Percentiles rank a stretch among this genome's conserved stretches.
These are phyloP conservation scores for Diarsia dahlii DNA, from an alignment of 2,888 invertebrate genomes.

Conservation along the genomic window DNA sequence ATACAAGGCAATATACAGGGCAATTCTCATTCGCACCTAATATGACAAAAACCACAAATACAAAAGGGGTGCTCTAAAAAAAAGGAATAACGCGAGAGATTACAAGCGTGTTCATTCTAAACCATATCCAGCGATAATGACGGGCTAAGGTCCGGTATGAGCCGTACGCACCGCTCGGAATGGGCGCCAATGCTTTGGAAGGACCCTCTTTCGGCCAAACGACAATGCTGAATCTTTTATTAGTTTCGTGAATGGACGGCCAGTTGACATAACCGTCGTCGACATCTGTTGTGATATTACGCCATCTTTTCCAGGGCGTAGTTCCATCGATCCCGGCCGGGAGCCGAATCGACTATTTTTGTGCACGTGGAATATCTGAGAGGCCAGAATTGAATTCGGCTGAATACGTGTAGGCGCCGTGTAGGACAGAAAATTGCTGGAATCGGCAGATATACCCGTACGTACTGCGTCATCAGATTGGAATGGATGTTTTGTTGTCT, in stretches of 20 bases:
- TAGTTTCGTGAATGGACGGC: constrained; percentile 89
- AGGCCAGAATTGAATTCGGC: constrained; percentile 79
- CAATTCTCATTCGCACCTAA: constrained; percentile 62
- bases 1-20: constrained; percentile 52
- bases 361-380: constrained; percentile 83
- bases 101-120: constrained; percentile 78
- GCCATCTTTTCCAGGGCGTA: constrained; percentile 80
- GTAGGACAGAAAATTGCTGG: constrained; percentile 66
- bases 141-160: constrained; percentile 77
- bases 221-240: constrained; percentile 90
- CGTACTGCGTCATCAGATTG: constrained; percentile 57
- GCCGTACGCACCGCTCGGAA: constrained; percentile 74
- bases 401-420: constrained; percentile 66
- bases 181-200: constrained; percentile 81
- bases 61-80: constrained; percentile 66
- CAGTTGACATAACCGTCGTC: constrained; percentile 89
- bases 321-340: constrained; percentile 80
- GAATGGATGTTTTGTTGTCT: constrained; percentile 40
- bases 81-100: constrained; percentile 70
- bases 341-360: constrained; percentile 81
- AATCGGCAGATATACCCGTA: constrained; percentile 61
- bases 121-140: constrained; percentile 82
- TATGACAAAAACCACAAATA: constrained; percentile 66
- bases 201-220: constrained; percentile 85
- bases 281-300: constrained; percentile 90